These are phyloP conservation scores for Ennomos erosarius DNA, from an alignment of 2,888 invertebrate species.

Conservation along the genomic window DNA sequence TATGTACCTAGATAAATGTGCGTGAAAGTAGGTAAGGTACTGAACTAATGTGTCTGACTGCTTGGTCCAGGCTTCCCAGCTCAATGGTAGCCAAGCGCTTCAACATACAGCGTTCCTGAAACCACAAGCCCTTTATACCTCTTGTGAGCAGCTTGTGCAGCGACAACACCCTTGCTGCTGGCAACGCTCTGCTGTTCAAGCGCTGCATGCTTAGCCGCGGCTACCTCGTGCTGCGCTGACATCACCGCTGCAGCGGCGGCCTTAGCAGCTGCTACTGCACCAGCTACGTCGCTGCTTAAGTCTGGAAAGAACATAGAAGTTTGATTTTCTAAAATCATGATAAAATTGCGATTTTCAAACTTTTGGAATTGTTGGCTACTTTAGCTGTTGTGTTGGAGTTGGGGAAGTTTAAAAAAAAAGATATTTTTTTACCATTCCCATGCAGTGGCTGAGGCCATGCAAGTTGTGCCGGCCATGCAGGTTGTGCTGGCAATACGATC, in stretches of 20 bases:
- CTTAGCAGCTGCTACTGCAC: constrained; percentile 90
- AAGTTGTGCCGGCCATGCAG: constrained; percentile 47
- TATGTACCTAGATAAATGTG: too few species aligned
- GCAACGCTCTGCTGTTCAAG: constrained; percentile 90
- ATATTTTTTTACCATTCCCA: constrained; percentile 50
- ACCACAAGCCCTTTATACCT: constrained; percentile 55
- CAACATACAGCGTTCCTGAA: too few species aligned
- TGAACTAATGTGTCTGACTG: too few species aligned
- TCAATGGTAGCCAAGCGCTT: too few species aligned
- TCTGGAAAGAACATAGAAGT: constrained; percentile 47
- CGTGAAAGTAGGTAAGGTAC: too few species aligned
- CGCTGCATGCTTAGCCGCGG: constrained; percentile 89
- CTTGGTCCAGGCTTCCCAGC: too few species aligned
- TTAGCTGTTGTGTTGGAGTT: too few species aligned
- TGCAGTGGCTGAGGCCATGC: constrained; percentile 46
- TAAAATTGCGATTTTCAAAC: too few species aligned
- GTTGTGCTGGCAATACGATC: constrained; percentile 21
- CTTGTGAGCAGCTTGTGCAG: constrained; percentile 86
- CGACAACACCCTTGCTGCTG: constrained; percentile 90
- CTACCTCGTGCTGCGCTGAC: constrained; percentile 89
- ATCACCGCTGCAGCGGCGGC: constrained; percentile 89
- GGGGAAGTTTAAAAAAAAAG: neutral
- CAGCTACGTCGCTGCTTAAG: constrained; percentile 88
- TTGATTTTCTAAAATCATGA: too few species aligned
- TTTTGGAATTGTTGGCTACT: too few species aligned